phyloP scores from a whole-genome alignment of 2,888 invertebrate genomes.

The Ormyrus nitidulus region DNA sequence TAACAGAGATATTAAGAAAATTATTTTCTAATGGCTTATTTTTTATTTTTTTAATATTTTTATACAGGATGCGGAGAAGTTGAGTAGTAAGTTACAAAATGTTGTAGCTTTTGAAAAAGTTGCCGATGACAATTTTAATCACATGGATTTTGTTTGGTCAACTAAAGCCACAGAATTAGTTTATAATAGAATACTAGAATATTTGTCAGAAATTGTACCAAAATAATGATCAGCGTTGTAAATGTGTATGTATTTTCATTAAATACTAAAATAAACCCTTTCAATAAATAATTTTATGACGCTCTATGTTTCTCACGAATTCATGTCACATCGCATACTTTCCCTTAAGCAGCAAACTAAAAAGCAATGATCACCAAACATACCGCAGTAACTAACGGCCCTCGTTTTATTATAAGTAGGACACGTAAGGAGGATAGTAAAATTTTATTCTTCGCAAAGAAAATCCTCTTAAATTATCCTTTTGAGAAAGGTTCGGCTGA shows the following conservation, averaged over 20 bases:
- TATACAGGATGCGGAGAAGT: not conserved
- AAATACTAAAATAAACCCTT: no score
- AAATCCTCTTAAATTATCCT: conserved; percentile 16
- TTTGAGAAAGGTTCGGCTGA: conserved; percentile 50
- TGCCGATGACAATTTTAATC: not conserved
- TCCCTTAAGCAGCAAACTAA: no score
- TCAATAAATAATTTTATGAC: no score
- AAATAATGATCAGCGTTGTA: no score
- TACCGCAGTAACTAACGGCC: no score
- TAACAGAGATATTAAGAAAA: not conserved
- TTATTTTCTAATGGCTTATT: no score
- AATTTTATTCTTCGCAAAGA: not conserved
- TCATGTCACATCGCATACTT: no score
- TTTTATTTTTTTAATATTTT: not conserved
- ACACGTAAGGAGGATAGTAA: not conserved
- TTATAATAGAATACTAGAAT: not conserved
- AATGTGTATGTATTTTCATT: no score
- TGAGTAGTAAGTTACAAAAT: not conserved
- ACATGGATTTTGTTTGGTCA: not conserved
- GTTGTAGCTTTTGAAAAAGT: not conserved
- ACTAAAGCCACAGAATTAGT: not conserved
- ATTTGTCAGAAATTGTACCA: no score
- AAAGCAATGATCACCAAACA: no score
- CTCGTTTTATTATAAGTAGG: no score
- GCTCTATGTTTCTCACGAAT: no score